These are phyloP conservation scores for Orthosia gracilis DNA, from an alignment of 2,888 invertebrate species.

Conservation along the genomic window DNA sequence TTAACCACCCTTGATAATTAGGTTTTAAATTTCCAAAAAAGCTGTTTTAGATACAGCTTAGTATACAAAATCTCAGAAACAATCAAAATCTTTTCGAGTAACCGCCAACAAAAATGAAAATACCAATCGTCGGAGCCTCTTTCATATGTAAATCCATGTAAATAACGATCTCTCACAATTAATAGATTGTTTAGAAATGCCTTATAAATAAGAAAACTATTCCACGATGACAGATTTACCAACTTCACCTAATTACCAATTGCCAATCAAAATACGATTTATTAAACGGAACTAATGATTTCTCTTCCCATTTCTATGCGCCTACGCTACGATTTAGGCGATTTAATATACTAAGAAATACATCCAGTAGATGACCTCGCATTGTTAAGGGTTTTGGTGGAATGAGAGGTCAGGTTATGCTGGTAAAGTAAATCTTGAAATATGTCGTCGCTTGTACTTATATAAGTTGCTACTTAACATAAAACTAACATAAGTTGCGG, in stretches of 20 bases:
- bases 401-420: background rate
- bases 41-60: too few species aligned
- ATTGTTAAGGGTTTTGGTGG: too few species aligned
- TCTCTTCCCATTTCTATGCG: constrained; percentile 43
- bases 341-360: constrained; percentile 5
- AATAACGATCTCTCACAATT: constrained; percentile 41
- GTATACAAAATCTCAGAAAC: background rate
- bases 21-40: background rate
- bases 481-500: constrained; percentile 57
- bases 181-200: constrained; percentile 50
- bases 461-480: constrained; percentile 49
- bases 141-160: constrained; percentile 53
- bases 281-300: constrained; percentile 42
- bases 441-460: background rate
- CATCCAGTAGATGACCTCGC: background rate
- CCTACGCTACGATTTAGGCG: constrained; percentile 44
- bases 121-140: constrained; percentile 15
- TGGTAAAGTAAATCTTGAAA: constrained; percentile 1
- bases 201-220: constrained; percentile 50
- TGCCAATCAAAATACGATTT: constrained; percentile 57
- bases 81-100: background rate
- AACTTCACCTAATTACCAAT: constrained; percentile 38
- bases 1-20: too few species aligned
- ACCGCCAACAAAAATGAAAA: constrained; percentile 6
- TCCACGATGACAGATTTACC: constrained; percentile 49